phyloP scores from a whole-genome alignment of 1,140 invertebrate species.

The Pogonomyrmex barbatus region DNA sequence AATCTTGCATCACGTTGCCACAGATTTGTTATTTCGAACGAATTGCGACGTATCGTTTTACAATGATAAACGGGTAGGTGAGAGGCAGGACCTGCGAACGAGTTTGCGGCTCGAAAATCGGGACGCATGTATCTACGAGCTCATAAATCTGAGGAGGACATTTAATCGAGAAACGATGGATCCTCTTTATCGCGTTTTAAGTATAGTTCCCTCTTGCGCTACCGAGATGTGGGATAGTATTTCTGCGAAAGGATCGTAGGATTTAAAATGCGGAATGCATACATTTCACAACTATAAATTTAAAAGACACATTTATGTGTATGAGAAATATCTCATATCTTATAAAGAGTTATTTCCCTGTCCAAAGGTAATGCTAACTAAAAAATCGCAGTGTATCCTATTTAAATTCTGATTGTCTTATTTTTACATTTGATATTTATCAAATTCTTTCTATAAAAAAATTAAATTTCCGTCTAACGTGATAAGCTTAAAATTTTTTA shows the following conservation, averaged over 20 bases:
- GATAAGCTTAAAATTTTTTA: neutral
- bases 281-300: slow-evolving; percentile 4
- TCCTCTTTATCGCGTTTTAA: slow-evolving; percentile 35
- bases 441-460: neutral
- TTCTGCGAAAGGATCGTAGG: neutral
- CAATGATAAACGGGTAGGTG: neutral
- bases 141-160: slow-evolving; percentile 35
- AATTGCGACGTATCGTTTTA: neutral
- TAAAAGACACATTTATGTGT: neutral
- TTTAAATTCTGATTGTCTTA: neutral
- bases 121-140: neutral
- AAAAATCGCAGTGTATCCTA: neutral
- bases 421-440: neutral
- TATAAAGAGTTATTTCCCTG: slow-evolving; percentile 11
- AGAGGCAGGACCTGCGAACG: neutral
- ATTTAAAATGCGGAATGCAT: neutral
- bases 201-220: neutral
- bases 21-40: neutral
- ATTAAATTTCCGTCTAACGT: neutral
- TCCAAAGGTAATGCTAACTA: neutral
- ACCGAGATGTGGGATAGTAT: neutral
- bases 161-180: slow-evolving; percentile 41
- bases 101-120: slow-evolving; percentile 10
- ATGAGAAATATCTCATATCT: neutral
- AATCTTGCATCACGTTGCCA: neutral